Base-by-base conservation (phyloP, 2,113 vertebrate species). In the Galbula dea region DNA sequence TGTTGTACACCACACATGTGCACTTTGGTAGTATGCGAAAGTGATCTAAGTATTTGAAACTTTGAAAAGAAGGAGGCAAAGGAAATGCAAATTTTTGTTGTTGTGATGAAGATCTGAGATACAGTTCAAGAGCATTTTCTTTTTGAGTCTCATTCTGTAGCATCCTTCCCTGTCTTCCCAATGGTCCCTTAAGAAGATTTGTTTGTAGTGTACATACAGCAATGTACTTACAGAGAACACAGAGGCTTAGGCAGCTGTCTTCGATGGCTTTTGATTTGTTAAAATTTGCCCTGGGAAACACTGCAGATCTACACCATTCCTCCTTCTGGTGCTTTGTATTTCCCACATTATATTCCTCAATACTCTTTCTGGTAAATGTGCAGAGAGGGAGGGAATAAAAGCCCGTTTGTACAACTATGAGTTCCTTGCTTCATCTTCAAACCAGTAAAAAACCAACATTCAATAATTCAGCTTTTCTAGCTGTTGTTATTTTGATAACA, bases 391-490 rank as follows among this genome's bases (percentile, higher is more conserved):
- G 0, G 68, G 46, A 86, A 94, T 93, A 95, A 94, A 96, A 93
- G 93, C 75, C 67, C 27, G 32, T 91, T 95, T 96, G 87, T 97
- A 75, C 0, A 0, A 75, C 72, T 43, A 22, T 36, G 65, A 65
- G 88, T 93, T 90, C 86, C 80, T 26, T 20, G 43, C 74, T 32
- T 83, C 48, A 16, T 8, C 78, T 68, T 54, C 23, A 45, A 69
- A 88, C 39, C 80, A 78, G 67, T 39, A 45, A 72, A 94, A 94
- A 92, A 90, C 58, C 85, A 95, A 95, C 95, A 92, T 95, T 87
- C 88, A 88, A 66, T 88, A 93, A 75, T 92, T 93, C 91, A 59
- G 19, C 67, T 89, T 90, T 92, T 79, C 83, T 83, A 96, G 85
- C 79, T 30, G 8, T 46, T 34, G 29, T 85, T 93, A 69, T 87